These are phyloP conservation scores for Amphipyra tragopoginis DNA, from an alignment of 2,888 invertebrate species.

Conservation along the genomic window DNA sequence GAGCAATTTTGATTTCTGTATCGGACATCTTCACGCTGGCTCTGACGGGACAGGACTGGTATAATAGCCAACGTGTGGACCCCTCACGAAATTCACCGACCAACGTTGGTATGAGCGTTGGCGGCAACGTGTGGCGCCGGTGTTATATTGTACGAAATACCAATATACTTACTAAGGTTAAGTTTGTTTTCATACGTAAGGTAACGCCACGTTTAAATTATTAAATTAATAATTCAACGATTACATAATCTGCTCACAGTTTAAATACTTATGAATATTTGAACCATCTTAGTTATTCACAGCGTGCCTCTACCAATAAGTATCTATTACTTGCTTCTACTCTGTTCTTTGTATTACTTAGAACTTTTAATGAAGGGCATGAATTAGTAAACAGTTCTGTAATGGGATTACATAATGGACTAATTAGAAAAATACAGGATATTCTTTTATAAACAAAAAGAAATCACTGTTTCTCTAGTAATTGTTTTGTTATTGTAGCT, in stretches of 20 bases:
- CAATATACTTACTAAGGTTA: background rate
- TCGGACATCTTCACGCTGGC: no score
- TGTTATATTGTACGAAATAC: background rate
- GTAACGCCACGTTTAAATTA: conserved; percentile 15
- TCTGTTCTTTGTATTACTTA: conserved; percentile 9
- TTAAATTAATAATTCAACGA: conserved; percentile 49
- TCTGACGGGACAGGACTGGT: no score
- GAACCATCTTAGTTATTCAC: conserved; percentile 39
- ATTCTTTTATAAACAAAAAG: background rate
- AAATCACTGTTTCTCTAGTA: no score
- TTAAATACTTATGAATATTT: conserved; percentile 50
- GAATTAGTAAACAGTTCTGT: conserved; percentile 20
- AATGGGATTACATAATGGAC: conserved; percentile 19
- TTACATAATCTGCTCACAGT: conserved; percentile 46
- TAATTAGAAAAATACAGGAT: background rate
- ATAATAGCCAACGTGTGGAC: no score
- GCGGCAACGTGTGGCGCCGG: no score
- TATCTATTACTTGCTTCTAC: conserved; percentile 20
- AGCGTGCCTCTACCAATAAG: conserved; percentile 12
- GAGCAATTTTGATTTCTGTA: no score
- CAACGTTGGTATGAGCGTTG: no score
- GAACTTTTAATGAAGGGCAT: conserved; percentile 31
- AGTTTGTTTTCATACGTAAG: background rate
- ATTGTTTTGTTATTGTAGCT: no score
- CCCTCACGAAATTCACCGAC: no score